These are phyloP conservation scores for Phaetusa simplex DNA, from an alignment of 2,113 vertebrate genomes.

Conservation along the genomic window DNA sequence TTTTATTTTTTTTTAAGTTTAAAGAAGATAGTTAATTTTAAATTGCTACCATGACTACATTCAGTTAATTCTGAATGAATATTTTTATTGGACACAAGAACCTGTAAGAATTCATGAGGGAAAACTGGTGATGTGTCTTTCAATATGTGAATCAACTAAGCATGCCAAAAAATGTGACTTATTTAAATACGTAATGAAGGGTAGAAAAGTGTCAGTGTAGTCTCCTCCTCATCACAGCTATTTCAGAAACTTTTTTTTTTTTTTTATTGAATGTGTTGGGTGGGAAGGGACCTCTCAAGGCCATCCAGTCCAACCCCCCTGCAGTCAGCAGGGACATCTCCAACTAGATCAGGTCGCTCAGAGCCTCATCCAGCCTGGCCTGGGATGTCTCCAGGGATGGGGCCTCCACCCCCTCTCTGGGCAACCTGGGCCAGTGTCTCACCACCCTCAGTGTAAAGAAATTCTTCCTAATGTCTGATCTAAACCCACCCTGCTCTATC, in stretches of 20 bases:
- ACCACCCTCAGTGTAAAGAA: too few species aligned
- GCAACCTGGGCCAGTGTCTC: too few species aligned
- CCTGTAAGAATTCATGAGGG: background rate
- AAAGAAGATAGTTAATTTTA: background rate
- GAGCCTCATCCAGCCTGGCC: too few species aligned
- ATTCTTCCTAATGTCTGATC: too few species aligned
- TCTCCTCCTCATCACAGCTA: background rate
- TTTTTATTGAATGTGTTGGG: too few species aligned
- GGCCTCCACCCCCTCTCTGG: too few species aligned
- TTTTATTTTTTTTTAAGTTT: background rate
- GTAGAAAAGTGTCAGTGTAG: background rate
- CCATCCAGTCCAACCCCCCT: too few species aligned
- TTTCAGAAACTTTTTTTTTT: background rate
- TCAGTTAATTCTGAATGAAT: background rate
- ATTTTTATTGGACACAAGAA: slow-evolving; percentile 7
- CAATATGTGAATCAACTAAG: background rate
- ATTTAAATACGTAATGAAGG: slow-evolving; percentile 23
- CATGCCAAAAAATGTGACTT: background rate
- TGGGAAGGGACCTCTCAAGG: too few species aligned
- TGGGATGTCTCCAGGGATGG: too few species aligned
- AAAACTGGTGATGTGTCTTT: background rate
- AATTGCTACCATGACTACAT: background rate
- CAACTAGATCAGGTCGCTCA: too few species aligned
- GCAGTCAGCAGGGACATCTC: too few species aligned
- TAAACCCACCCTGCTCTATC: too few species aligned